Percentiles rank a stretch among this genome's conserved stretches.
Evolutionary conservation across 2,888 invertebrate species (phyloP).

Genomic region (Ditylenchus weischeri): DNA sequence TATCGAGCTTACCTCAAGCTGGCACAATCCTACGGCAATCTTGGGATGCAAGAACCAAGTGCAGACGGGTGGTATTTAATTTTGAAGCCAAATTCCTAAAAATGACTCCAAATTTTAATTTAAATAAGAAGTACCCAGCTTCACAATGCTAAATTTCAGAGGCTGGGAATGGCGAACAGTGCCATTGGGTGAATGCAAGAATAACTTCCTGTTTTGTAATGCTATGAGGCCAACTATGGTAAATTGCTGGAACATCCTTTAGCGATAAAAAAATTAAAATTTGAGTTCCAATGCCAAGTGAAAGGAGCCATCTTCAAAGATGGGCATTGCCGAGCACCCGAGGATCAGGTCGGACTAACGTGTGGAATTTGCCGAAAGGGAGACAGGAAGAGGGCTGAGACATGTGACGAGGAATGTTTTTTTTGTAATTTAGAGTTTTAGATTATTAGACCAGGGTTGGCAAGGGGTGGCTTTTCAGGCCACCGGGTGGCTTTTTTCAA

Average conservation of each 20-base stretch:
- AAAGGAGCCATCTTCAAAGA: conserved; percentile 21
- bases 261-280: neutral
- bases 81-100: too few species aligned
- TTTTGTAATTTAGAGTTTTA: neutral
- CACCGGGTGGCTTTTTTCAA: too few species aligned
- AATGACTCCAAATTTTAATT: too few species aligned
- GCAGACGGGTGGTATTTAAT: too few species aligned
- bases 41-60: too few species aligned
- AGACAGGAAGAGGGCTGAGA: conserved; percentile 23
- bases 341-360: conserved; percentile 3
- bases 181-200: conserved; percentile 27
- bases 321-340: conserved; percentile 17
- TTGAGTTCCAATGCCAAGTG: conserved; percentile 22
- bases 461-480: too few species aligned
- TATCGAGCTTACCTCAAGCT: too few species aligned
- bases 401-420: conserved; percentile 20
- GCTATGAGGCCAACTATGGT: conserved; percentile 25
- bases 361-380: conserved; percentile 22
- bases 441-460: too few species aligned
- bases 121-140: too few species aligned
- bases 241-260: neutral
- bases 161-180: conserved; percentile 31
- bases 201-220: conserved; percentile 32
- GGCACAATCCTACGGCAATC: too few species aligned
- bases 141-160: neutral